Evolutionary conservation across 2,797 vertebrate genomes (phyloP), one percentile per base, ranked within the genome.

Genomic region (Intellagama lesueurii): DNA sequence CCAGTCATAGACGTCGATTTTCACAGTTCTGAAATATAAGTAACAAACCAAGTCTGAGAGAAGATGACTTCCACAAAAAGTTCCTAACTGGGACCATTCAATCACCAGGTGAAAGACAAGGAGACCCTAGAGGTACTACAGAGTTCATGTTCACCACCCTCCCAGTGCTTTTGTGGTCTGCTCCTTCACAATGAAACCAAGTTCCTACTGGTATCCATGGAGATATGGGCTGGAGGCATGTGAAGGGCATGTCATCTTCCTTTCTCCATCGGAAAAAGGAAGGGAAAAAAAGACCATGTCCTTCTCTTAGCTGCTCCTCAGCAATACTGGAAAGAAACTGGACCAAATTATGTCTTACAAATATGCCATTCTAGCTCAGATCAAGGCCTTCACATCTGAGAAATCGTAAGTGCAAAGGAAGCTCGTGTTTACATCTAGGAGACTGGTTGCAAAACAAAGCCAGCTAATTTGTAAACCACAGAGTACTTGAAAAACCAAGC

Each of bases 1-100:
- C 99, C 99, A 99, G 96, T 99, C 99, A 0, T 97, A 99, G 70
- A 99, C 99, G 0, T 99, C 99, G 85, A 99, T 97, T 96, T 99
- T 99, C 96, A 99, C 99, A 0, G 98, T 99, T 96, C 99, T 99
- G 97, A 92, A 97, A 96, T 75, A 87, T 4, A 30, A 87, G 90
- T 78, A 76, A 82, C 0, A 56, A 69, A 88, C 6, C 56, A 28
- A n/a, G 9, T 84, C 64, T 91, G 40, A 90, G 77, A 44, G 0
- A 3, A 83, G 11, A 2, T 32, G 7, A 69, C 30, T 68, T 78
- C 24, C 22, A 24, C 11, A 16, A 79, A 35, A 3, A 28, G 66
- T 44, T 8, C 81, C n/a, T 76, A 49, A 19, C 52, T 83, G 0
- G 3, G 88, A 44, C 28, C 16, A 30, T 49, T 35, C 6, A 6